Evolutionary conservation across 2,888 invertebrate genomes (phyloP).

Genomic region (Drosophila nr. perissopoda): DNA sequence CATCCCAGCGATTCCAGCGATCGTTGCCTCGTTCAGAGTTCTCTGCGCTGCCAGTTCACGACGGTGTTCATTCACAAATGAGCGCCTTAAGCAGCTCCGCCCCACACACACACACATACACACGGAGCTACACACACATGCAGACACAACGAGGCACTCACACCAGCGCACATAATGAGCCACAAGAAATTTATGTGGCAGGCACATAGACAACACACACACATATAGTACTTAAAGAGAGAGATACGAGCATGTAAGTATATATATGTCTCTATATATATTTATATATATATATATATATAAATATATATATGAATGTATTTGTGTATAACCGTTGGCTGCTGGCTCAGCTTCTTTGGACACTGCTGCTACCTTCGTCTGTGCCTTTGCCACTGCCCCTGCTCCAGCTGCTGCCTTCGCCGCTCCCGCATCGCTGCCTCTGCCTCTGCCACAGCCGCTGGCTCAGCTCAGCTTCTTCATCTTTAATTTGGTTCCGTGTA

Average conservation of each 20-base stretch:
- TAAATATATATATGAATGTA: slow-evolving; percentile 8
- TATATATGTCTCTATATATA: slow-evolving; percentile 14
- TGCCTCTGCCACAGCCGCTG: slow-evolving; percentile 28
- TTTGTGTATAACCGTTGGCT: slow-evolving; percentile 27
- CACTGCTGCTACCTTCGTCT: slow-evolving; percentile 25
- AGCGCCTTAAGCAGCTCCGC: slow-evolving; percentile 83
- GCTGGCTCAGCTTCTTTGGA: slow-evolving; percentile 60
- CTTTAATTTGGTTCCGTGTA: slow-evolving; percentile 81
- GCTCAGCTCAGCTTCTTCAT: slow-evolving; percentile 74
- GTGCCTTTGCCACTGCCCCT: slow-evolving; percentile 12
- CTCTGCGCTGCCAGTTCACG: slow-evolving; percentile 55
- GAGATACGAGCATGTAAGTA: slow-evolving; percentile 6
- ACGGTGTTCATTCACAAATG: slow-evolving; percentile 83
- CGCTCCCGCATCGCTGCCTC: neutral
- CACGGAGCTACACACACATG: slow-evolving; percentile 12
- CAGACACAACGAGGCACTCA: slow-evolving; percentile 30
- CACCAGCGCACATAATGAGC: slow-evolving; percentile 65
- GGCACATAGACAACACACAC: slow-evolving; percentile 63
- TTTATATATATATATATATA: slow-evolving; percentile 14
- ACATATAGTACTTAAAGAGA: slow-evolving; percentile 20
- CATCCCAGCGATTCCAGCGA: slow-evolving; percentile 57
- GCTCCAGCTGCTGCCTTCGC: slow-evolving; percentile 5
- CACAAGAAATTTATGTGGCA: slow-evolving; percentile 71
- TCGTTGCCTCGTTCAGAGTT: slow-evolving; percentile 52
- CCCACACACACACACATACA: slow-evolving; percentile 66